Conservation (phyloP, 2,113 vertebrate genomes). For the Alligator sinensis region DNA sequence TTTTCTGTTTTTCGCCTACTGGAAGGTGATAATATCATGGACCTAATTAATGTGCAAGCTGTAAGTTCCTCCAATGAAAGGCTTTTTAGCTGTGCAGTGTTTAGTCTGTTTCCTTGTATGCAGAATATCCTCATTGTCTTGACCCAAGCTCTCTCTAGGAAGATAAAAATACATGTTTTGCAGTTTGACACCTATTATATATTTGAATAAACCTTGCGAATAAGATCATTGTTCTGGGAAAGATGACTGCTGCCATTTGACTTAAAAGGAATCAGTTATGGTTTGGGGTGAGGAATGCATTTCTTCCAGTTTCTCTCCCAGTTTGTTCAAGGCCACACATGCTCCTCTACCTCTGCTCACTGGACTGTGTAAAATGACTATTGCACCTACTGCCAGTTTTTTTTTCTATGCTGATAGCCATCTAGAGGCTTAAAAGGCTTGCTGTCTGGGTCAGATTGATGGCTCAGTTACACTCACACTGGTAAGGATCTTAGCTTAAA, state of each 20-base stretch:
- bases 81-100: neutral
- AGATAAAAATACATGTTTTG: neutral
- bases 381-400: neutral
- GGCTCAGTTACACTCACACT: neutral
- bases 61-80: neutral
- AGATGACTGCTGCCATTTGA: neutral
- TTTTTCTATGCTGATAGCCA: neutral
- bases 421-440: neutral
- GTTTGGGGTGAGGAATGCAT: neutral
- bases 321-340: neutral
- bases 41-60: too few species aligned
- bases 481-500: neutral
- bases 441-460: rapidly evolving
- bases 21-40: neutral
- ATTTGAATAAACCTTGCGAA: too few species aligned
- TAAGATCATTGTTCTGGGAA: neutral
- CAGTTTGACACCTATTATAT: neutral
- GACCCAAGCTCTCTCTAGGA: neutral
- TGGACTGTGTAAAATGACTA: neutral
- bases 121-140: neutral
- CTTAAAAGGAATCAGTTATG: neutral
- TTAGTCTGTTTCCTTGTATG: neutral
- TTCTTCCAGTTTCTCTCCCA: neutral
- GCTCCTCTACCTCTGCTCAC: rapidly evolving
- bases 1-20: neutral